Evolutionary conservation across 2,113 vertebrate species (phyloP).

Genomic region (Pterocles orientalis): DNA sequence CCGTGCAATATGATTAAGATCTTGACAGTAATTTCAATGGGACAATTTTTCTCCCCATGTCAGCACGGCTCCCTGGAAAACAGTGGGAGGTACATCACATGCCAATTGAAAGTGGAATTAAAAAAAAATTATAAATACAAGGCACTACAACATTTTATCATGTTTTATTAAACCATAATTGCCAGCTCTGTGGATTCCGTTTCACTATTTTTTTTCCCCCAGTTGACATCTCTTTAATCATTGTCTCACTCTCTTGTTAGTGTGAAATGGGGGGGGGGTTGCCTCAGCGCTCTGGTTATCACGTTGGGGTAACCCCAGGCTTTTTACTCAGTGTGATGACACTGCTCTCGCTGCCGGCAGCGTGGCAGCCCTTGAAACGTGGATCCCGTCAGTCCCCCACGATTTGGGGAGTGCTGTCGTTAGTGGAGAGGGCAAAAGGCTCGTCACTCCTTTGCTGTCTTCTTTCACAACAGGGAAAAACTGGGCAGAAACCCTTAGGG

Average conservation of each 20-base stretch:
- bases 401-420: neutral
- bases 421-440: accelerated
- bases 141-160: neutral
- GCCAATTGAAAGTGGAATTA: neutral
- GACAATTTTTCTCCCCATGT: neutral
- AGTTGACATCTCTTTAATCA: neutral
- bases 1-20: neutral
- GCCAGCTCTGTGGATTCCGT: neutral
- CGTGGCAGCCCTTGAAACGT: neutral
- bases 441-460: neutral
- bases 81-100: neutral
- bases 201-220: neutral
- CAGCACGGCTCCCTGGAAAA: neutral
- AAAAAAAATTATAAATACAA: neutral
- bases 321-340: neutral
- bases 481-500: neutral
- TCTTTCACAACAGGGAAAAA: neutral
- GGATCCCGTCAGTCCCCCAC: neutral
- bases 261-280: neutral
- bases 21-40: neutral
- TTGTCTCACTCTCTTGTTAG: neutral
- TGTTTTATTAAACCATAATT: neutral
- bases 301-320: neutral
- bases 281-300: neutral
- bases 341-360: neutral